Evolutionary conservation across 2,797 vertebrate species (phyloP).

Genomic region (Anisognathus igniventris): DNA sequence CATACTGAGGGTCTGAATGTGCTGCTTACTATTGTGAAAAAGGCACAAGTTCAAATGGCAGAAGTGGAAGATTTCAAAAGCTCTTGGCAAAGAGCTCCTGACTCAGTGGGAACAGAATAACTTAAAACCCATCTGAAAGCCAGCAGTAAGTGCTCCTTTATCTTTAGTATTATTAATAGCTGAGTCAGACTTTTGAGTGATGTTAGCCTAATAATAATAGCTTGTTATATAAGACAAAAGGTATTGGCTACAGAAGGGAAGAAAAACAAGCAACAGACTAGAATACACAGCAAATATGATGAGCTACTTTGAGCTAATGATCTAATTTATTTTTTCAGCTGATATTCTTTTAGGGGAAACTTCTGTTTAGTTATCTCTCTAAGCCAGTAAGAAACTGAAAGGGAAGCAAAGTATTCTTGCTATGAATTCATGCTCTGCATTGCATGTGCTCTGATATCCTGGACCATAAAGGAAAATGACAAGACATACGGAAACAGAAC

Average conservation of each 20-base stretch:
- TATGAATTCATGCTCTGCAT: not conserved
- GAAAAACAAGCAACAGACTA: not conserved
- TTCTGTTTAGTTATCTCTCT: not conserved
- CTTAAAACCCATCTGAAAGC: not conserved
- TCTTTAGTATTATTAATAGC: not conserved
- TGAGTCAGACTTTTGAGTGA: not conserved
- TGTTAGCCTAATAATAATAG: not conserved
- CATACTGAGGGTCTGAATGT: not conserved
- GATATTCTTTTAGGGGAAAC: not conserved
- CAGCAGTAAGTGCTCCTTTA: not conserved
- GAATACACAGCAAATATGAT: not conserved
- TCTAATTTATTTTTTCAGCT: not conserved
- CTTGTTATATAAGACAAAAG: not conserved
- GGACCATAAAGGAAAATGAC: not conserved
- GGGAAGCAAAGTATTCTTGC: not conserved
- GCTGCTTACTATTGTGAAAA: not conserved
- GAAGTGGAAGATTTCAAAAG: not conserved
- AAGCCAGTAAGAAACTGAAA: not conserved
- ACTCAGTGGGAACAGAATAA: not conserved
- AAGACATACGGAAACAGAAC: not conserved
- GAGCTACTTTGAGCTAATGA: not conserved
- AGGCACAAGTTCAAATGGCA: not conserved
- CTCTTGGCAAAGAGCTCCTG: not conserved
- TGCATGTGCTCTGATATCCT: not conserved
- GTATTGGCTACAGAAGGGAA: not conserved